Base-by-base conservation (phyloP, 2,888 invertebrate genomes). In the Chydorus sphaericus region DNA sequence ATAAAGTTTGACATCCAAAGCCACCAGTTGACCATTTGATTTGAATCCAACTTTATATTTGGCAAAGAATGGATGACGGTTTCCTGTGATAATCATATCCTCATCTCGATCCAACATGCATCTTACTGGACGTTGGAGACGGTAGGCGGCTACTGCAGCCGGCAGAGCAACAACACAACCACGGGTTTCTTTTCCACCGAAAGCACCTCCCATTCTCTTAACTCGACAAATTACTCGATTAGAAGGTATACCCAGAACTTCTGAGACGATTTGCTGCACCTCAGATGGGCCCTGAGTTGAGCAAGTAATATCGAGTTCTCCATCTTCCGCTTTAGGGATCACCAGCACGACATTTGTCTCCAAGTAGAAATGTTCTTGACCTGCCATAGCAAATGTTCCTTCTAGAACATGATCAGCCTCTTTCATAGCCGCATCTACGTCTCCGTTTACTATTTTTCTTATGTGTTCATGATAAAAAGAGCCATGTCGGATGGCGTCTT, bases 301-400 rank as follows among this genome's bases (percentile, higher is more conserved):
- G 61, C 81, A 80, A 65, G 83, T 82, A 52, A 94, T 70, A 67
- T 92, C 91, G 58, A 96, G 69, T 70, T 94, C 94, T 60, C 85
- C 81, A 58, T 82, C 82, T 55, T 71, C 72, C 67, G 87, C 87
- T 63, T 77, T 79, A 0, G 76, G 76, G n/a, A 72, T 66, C 0
- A 67, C 74, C 4, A 75, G 60, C 48, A 70, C 67, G 2, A 68
- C 67, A n/a, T 74, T 48, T 0, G 94, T 90, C 71, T 97, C 97
- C 63, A 97, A 73, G 70, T 96, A 97, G 70, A 97, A 94, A 68
- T 97, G 97, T 67, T 96, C 96, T 70, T 97, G 94, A 0, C 89
- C 91, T 11, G 91, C 91, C 65, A 87, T 83, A 57, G 82, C 74
- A 44, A 80, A 74, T 62, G 85, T 79, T 0, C 90, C 89, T 70